These are phyloP conservation scores for Platyrinchus mystaceus DNA, from an alignment of 2,797 vertebrate genomes.

Conservation along the genomic window DNA sequence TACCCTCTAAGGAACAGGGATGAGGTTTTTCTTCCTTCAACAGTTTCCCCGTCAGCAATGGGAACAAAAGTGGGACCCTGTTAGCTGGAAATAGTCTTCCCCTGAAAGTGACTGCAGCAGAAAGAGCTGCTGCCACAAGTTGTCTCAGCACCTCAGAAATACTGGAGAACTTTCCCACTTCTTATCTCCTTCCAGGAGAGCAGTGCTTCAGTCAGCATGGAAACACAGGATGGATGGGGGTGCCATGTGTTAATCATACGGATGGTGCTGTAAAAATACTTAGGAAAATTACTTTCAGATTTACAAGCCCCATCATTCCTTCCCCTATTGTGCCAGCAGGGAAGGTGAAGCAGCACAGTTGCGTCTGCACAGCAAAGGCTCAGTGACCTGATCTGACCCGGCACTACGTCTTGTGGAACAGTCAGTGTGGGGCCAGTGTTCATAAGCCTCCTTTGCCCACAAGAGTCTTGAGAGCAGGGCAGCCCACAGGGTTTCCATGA, in stretches of 20 bases:
- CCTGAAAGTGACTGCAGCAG: not conserved
- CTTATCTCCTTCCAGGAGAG: not conserved
- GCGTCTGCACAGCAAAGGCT: not conserved
- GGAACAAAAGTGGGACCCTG: not conserved
- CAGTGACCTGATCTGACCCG: not conserved
- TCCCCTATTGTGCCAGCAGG: not conserved
- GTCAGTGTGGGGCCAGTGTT: fast-evolving
- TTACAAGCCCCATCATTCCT: not conserved
- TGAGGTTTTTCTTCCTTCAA: not conserved
- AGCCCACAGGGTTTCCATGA: not conserved
- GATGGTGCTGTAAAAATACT: not conserved
- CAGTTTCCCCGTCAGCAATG: not conserved
- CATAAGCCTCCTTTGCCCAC: not conserved
- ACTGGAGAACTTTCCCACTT: fast-evolving
- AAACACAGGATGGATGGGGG: not conserved
- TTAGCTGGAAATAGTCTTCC: not conserved
- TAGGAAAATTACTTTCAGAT: not conserved
- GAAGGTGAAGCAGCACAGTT: not conserved
- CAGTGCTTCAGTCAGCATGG: not conserved
- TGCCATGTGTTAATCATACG: not conserved
- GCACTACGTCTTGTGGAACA: not conserved
- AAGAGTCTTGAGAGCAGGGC: not conserved
- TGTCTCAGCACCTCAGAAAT: not conserved
- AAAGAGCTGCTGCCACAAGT: not conserved
- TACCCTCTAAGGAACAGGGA: not conserved